Evolutionary conservation across 2,888 invertebrate species (phyloP), one percentile per base, ranked within the genome.

Genomic region (Hofmannophila pseudospretella): DNA sequence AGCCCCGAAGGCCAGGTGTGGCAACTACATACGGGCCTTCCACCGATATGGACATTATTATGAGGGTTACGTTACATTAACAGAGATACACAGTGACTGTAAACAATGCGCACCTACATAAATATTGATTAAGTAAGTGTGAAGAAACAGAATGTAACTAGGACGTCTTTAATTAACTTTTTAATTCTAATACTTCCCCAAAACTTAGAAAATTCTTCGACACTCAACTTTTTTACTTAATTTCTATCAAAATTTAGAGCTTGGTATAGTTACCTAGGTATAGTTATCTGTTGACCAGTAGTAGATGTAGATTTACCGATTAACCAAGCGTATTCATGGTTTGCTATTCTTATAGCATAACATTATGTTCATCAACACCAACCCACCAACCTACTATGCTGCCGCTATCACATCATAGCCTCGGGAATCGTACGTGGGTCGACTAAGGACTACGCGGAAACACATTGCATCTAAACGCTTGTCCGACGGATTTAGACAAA

Each of bases 361-460:
- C 61, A 84, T 82, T 73, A 62, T 61, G 51, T 55, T 59, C 57
- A 54, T 64, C 54, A 49, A 42, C 41, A 44, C 63, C 54, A 49
- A 52, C 53, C 62, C 68, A 67, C 65, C 55, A 62, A n/a, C n/a
- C n/a, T n/a, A n/a, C n/a, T n/a, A n/a, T n/a, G n/a, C n/a, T 47
- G 54, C 41, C 44, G 54, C 45, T 46, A 53, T 51, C 5, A n/a
- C n/a, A 4, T n/a, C 58, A 53, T 61, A 79, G 58, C 79, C 80
- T 79, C 76, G 74, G 66, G 58, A 59, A 38, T n/a, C 41, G 58
- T 55, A 85, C 84, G 85, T 84, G 85, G 82, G 79, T 39, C 49
- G 84, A 49, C 73, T 74, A 77, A 82, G 68, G 67, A 72, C 67
- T 75, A 81, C 69, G 70, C 80, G 84, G 81, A 81, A 79, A 73